A percentile compares a stretch with the other conserved stretches of the same genome.
Evolutionary conservation across 2,888 invertebrate genomes (phyloP).

Genomic region (Stenotaenia linearis): DNA sequence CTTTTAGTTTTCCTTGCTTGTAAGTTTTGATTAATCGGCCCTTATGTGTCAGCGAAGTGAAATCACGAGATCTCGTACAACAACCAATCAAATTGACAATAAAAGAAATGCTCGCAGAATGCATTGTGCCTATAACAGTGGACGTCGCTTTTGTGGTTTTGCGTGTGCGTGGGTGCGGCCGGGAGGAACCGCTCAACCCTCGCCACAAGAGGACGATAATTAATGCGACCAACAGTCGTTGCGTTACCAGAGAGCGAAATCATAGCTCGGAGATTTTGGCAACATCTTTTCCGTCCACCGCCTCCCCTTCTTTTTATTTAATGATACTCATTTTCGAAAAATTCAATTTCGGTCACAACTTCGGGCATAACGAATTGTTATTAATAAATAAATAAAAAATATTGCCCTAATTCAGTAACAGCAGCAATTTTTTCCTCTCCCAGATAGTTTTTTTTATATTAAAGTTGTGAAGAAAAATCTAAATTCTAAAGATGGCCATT

Average conservation of each 20-base stretch:
- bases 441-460: no score
- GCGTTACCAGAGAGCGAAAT: neutral
- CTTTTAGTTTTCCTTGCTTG: neutral
- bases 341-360: no score
- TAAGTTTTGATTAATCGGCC: neutral
- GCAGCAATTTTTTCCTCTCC: no score
- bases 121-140: neutral
- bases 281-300: no score
- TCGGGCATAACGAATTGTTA: no score
- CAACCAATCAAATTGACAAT: neutral
- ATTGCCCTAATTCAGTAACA: no score
- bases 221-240: neutral
- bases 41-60: neutral
- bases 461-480: no score
- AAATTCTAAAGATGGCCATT: no score
- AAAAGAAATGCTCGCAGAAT: neutral
- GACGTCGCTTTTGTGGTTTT: neutral
- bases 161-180: constrained; percentile 1
- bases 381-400: no score
- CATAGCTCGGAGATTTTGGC: neutral
- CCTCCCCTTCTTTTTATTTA: neutral
- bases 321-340: neutral
- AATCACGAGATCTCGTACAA: neutral
- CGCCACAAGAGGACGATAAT: constrained; percentile 4
- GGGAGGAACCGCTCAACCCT: constrained; percentile 4